phyloP scores from a whole-genome alignment of 2,113 vertebrate species.

The Brachyistius frenatus region DNA sequence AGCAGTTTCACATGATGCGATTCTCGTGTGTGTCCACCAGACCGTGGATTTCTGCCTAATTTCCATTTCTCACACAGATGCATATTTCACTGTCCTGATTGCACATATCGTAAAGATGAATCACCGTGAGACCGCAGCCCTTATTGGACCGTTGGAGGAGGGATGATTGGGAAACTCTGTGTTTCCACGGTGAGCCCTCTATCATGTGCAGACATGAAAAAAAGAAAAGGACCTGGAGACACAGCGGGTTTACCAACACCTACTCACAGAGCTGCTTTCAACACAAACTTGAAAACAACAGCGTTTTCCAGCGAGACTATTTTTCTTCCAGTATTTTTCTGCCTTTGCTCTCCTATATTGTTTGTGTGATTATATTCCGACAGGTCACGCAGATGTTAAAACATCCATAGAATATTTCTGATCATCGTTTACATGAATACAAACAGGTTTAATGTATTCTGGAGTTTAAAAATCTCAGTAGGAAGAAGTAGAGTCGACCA shows the following conservation, averaged over 20 bases:
- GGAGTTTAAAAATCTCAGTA: neutral
- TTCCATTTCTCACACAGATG: conserved; percentile 24
- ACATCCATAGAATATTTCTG: neutral
- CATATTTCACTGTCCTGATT: neutral
- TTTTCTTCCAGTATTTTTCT: neutral
- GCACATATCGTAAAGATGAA: conserved; percentile 6
- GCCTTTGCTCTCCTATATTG: neutral
- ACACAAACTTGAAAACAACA: neutral
- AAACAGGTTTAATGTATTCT: neutral
- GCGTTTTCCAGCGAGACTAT: neutral
- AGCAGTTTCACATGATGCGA: conserved; percentile 29
- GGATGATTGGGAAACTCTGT: too few relatives aligned
- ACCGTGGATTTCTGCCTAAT: conserved; percentile 20
- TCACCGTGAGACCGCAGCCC: neutral
- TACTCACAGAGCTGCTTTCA: neutral
- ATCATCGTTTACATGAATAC: neutral
- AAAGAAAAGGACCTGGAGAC: too few relatives aligned
- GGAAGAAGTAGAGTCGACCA: conserved; percentile 39
- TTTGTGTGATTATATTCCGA: neutral
- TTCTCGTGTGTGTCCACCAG: conserved; percentile 33
- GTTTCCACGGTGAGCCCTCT: neutral
- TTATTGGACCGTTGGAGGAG: neutral
- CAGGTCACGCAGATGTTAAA: neutral
- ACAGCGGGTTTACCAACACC: too few relatives aligned
- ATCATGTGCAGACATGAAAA: too few relatives aligned